Base-by-base conservation (phyloP, 2,797 vertebrate genomes). In the Thalassophryne amazonica region DNA sequence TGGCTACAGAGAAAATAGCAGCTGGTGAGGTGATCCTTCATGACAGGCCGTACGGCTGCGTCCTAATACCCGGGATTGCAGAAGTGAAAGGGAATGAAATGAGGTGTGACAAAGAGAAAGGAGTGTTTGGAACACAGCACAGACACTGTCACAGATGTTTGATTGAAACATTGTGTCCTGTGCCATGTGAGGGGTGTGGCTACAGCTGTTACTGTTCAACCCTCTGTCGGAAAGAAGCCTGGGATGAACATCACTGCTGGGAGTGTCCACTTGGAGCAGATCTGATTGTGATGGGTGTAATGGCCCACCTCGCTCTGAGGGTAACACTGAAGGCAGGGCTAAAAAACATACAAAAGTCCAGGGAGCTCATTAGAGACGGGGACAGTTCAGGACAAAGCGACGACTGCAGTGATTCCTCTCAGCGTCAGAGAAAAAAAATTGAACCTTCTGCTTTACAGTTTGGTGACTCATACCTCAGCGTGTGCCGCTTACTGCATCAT, bases 141-240 rank as follows among this genome's bases (percentile, higher is more conserved):
- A 84, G 88, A 33, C 83, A 88, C 43, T 99, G 97, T 68, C 97
- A 99, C 79, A 70, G 31, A 59, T 99, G 97, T 60, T 73, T 99
- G 80, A 67, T 53, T 22, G 86, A 85, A 22, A 86, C 88, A 0
- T 19, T 88, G 29, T 77, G 86, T 56, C 64, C 75, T 0, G 60
- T 97, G 48, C 93, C 95, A 1, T 99, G 97, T 41, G 52, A 19
- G 0, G 75, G 84, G 0, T 99, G 97, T 50, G 94, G 93, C 34
- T 96, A 94, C 5, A 88, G 90, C 27, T 85, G 81, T 16, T 99
- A 98, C 68, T 99, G 97, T 63, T 91, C 93, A 27, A 60, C 60
- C 1, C 31, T 18, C 20, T 98, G 97, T 42, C 80, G 75, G 68
- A 75, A 62, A 1, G n/a, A 67, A 21, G 95, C 97, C 0, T 98